Base-by-base conservation (phyloP, 1,140 invertebrate genomes). In the Cherax destructor region DNA sequence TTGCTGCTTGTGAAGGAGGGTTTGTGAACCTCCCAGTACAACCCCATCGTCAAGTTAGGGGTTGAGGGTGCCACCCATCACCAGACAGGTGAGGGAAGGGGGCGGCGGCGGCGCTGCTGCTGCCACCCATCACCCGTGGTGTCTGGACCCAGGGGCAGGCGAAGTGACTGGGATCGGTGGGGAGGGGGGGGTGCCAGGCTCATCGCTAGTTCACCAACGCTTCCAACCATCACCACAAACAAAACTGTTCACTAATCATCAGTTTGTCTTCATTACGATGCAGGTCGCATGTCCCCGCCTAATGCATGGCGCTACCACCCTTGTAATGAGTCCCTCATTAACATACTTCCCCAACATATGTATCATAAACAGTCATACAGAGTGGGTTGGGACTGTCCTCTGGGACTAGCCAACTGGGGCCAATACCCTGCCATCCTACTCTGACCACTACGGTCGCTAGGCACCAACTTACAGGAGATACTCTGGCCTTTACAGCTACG, bases 361-460 rank as follows among this genome's bases (percentile, higher is more conserved):
- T 84, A 90, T 90, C 88, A 90, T 90, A 90, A 90, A 90, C 88
- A 90, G 88, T 90, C 88, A 84, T 90, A 90, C 81, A 52, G 84
- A 90, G 81, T 84, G 88, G 88, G 88, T 24, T 90, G 49, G n/a
- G 78, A 74, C 49, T 41, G 59, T 52, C 78, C 87, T 47, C 61
- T 21, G n/a, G 21, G 59, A n/a, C 47, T 16, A 61, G 50, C 30
- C 78, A 52, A 7, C 21, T 16, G 61, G 87, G 65, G 24, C 7
- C 50, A 81, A n/a, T 11, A 88, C n/a, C 7, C 49, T 56, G 78
- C 41, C 72, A 88, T 69, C 4, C 87, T 41, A 74, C 59, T 50
- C 1, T 21, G 0, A 50, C 5, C 50, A 50, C 24, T 74, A 72
- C 18, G 30, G 41, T 41, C 59, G 65, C 7, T 59, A 41, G 52